Base-by-base conservation (phyloP, 2,113 vertebrate genomes). In the Alligator sinensis region DNA sequence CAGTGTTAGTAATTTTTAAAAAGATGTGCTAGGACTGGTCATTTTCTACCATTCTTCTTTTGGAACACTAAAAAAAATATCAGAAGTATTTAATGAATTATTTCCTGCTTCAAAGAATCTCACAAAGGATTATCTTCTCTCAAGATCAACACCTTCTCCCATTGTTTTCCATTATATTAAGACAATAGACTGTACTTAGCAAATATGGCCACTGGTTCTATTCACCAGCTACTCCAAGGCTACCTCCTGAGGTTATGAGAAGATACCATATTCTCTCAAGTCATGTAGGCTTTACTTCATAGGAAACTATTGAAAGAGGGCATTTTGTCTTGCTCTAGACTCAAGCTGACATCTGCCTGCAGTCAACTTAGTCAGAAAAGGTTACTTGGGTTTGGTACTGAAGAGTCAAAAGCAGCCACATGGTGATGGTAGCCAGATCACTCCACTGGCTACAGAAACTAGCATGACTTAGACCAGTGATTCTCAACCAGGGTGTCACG, bases 21-120 rank as follows among this genome's bases (percentile, higher is more conserved):
- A 87, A 34, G 22, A 58, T 75, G 77, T 1, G 1, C 47, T 61
- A 82, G 13, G 2, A n/a, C 14, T 75, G 5, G 28, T 57, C 1
- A 24, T 57, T 86, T 59, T 84, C 12, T 27, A 2, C 10, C 18
- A 1, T 59, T 58, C 62, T 0, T 13, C 0, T 78, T 0, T 70
- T 88, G 60, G 76, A 72, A 54, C 17, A 76, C 6, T 17, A 6
- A 3, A 62, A 74, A 6, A 6, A 27, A 60, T 89, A 90, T 92
- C 74, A 47, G 82, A 58, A 1, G 0, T 14, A 30, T 77, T 28
- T 60, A 28, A 83, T 55, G 55, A 68, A 47, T 80, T 38, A 38
- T 85, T 86, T 88, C 10, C 82, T 3, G 27, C 15, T 80, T 55
- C 58, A 30, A 91, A 83, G 11, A 89, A 38, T 18, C 70, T 81